Conservation (phyloP, 2,113 vertebrate genomes). For the Hepsetus odoe region DNA sequence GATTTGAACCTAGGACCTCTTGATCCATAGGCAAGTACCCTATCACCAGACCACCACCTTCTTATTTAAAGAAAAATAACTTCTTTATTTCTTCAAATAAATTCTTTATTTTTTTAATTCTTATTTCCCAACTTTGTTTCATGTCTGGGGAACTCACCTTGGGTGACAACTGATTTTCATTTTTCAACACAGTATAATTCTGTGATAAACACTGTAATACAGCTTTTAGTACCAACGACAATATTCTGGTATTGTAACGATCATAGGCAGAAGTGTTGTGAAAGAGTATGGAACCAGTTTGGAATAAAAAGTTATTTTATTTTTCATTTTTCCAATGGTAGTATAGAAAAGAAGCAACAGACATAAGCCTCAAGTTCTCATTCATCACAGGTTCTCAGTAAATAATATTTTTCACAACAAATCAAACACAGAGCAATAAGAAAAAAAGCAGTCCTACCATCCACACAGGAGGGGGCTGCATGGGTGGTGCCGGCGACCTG, state of each 20-base stretch:
- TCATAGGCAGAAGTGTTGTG: neutral
- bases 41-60: too few relatives aligned
- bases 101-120: too few relatives aligned
- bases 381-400: constrained; percentile 12
- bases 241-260: neutral
- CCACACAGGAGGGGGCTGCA: constrained; percentile 94
- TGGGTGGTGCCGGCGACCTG: constrained; percentile 95
- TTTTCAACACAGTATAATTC: neutral
- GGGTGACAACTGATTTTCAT: too few relatives aligned
- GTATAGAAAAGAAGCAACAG: constrained; percentile 8
- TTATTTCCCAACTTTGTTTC: too few relatives aligned
- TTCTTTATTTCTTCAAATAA: too few relatives aligned
- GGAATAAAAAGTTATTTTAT: neutral
- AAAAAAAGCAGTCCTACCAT: constrained; percentile 78
- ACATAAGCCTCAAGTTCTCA: neutral
- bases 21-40: too few relatives aligned
- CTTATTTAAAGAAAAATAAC: too few relatives aligned
- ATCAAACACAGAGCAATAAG: constrained; percentile 32
- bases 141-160: too few relatives aligned
- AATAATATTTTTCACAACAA: constrained; percentile 9
- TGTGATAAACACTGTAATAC: neutral
- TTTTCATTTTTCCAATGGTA: neutral
- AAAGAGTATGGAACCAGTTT: neutral
- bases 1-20: too few relatives aligned
- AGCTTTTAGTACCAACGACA: neutral